Percentiles rank a stretch among this genome's conserved stretches.
Evolutionary conservation across 2,888 invertebrate species (phyloP).

Genomic region (Calliphora vomitoria): DNA sequence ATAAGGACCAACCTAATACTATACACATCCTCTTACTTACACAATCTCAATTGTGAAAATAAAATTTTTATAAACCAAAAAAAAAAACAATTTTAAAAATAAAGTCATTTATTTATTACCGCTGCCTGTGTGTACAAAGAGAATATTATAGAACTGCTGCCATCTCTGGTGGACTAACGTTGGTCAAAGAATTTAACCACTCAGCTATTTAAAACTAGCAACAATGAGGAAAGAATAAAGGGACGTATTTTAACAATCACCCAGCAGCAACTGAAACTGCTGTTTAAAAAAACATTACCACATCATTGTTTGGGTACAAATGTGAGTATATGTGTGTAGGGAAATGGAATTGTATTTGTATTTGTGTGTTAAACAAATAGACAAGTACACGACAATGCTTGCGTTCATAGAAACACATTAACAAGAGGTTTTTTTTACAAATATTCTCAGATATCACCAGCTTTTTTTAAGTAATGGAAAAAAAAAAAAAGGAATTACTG

Average conservation of each 20-base stretch:
- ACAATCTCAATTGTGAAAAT: not conserved
- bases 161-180: slow-evolving; percentile 4
- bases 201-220: slow-evolving; percentile 54
- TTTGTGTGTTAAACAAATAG: too few species aligned
- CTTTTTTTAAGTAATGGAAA: too few species aligned
- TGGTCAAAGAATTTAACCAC: slow-evolving; percentile 56
- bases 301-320: not conserved
- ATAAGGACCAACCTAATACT: too few species aligned
- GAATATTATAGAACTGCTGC: slow-evolving; percentile 53
- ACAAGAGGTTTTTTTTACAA: too few species aligned
- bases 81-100: slow-evolving; percentile 17
- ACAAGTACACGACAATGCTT: too few species aligned
- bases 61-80: not conserved
- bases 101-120: slow-evolving; percentile 27
- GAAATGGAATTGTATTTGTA: too few species aligned
- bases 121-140: slow-evolving; percentile 25
- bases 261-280: not conserved
- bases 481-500: too few species aligned
- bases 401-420: too few species aligned
- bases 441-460: too few species aligned
- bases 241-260: not conserved
- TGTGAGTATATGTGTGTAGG: not conserved
- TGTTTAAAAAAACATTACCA: slow-evolving; percentile 17
- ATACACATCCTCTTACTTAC: too few species aligned
- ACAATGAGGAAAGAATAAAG: not conserved